Conservation (phyloP, 2,888 invertebrate genomes). For the Pandemis heparana region DNA sequence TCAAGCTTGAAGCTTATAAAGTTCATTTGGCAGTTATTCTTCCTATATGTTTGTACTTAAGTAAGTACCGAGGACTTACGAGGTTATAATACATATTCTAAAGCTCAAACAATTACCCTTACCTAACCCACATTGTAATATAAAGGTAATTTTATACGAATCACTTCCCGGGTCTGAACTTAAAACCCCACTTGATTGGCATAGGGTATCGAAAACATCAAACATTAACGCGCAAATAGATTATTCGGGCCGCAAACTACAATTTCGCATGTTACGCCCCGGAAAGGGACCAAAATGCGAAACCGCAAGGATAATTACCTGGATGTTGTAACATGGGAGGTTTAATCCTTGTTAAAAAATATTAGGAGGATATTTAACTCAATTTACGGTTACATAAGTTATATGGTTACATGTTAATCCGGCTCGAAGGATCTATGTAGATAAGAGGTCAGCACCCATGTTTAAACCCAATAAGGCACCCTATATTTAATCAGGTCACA, state of each 20-base stretch:
- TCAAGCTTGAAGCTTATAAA: too few species aligned
- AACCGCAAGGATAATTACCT: not conserved
- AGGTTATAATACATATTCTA: too few species aligned
- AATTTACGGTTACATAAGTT: not conserved
- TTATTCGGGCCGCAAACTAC: slow-evolving; percentile 22
- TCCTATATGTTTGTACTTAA: too few species aligned
- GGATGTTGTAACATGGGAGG: slow-evolving; percentile 3
- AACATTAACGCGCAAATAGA: slow-evolving; percentile 27
- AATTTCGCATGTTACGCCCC: slow-evolving; percentile 27
- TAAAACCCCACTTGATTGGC: slow-evolving; percentile 10
- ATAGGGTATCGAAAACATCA: slow-evolving; percentile 19
- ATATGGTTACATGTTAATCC: not conserved
- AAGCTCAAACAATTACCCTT: not conserved
- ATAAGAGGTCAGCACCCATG: not conserved
- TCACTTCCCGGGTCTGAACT: slow-evolving; percentile 4
- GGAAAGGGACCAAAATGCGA: slow-evolving; percentile 7
- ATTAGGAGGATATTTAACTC: slow-evolving; percentile 1
- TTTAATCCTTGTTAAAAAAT: not conserved
- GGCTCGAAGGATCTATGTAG: not conserved
- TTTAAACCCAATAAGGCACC: not conserved
- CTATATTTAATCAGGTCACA: not conserved
- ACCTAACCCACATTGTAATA: not conserved
- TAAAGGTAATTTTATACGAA: slow-evolving; percentile 26
- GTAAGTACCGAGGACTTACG: too few species aligned
- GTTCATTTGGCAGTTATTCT: too few species aligned